Evolutionary conservation across 1,140 invertebrate species (phyloP), one percentile per base, ranked within the genome.

Genomic region (Bombus terrestris): DNA sequence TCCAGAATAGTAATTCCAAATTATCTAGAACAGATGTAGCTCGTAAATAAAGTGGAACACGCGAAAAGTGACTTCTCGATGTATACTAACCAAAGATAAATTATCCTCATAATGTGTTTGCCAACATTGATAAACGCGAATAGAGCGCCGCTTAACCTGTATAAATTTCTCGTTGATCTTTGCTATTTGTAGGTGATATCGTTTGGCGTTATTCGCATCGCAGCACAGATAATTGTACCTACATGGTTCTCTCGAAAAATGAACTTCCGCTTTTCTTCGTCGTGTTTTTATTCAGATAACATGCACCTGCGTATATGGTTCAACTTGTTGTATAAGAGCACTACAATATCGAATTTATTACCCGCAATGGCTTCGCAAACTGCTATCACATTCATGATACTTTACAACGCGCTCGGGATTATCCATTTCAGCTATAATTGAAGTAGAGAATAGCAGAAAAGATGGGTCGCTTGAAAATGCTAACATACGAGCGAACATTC

Each of bases 41-140:
- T 41, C 76, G 39, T 66, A 78, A 78, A 78, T 78, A 78, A 43
- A 41, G 37, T 39, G 59, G 59, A 66, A 66, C 57, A 78, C 59
- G 76, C 39, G 59, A 78, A 43, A 78, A 78, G 59, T 39, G 59
- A 78, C 59, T 78, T 78, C 59, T 66, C 39, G 59, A 78, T 59
- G 76, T 57, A n/a, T 41, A 37, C 62, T 43, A 64, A 64, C 76
- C 59, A 78, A 66, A 78, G 59, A 78, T 78, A 78, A 78, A 78
- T 78, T 78, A 78, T 78, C n/a, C 59, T 22, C 39, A 6, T 43
- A 41, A 41, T n/a, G 32, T 39, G 64, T 66, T 78, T 66, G 4
- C 76, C 76, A 64, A 37, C 76, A 35, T 18, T 28, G 59, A 66
- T 78, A 78, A 78, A 78, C 59, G 57, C n/a, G 59, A 66, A 64